phyloP scores from a whole-genome alignment of 2,888 invertebrate species.

The Mimachlamys varia region DNA sequence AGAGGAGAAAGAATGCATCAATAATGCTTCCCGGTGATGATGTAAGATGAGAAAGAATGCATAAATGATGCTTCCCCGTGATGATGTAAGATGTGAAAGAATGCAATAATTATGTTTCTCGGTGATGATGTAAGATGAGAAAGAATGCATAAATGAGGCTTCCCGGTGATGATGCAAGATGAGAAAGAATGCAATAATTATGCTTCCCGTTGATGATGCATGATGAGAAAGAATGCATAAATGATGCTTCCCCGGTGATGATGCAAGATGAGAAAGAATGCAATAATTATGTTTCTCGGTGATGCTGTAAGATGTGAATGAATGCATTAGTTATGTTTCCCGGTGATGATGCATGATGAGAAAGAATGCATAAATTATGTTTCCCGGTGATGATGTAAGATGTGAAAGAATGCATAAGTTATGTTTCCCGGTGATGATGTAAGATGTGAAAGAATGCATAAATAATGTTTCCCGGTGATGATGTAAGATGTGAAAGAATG shows the following conservation, averaged over 20 bases:
- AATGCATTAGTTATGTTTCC: background rate
- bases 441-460: too few species aligned
- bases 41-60: background rate
- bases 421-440: too few species aligned
- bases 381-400: background rate
- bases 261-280: background rate
- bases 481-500: too few species aligned
- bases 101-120: background rate
- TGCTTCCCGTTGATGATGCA: background rate
- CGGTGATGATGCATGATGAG: background rate
- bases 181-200: background rate
- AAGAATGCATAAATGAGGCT: background rate
- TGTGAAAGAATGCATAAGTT: background rate
- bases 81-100: background rate
- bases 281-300: background rate
- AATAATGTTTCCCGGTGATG: too few species aligned
- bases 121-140: background rate
- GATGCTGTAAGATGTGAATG: background rate
- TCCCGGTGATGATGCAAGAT: background rate
- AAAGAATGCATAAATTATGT: background rate
- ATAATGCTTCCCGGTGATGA: too few species aligned
- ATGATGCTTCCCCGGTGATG: background rate
- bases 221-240: background rate
- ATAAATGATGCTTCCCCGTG: background rate
- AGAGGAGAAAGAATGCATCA: too few species aligned